Evolutionary conservation across 1,140 invertebrate species (phyloP), one percentile per base, ranked within the genome.

Genomic region (Drosophila albomicans): DNA sequence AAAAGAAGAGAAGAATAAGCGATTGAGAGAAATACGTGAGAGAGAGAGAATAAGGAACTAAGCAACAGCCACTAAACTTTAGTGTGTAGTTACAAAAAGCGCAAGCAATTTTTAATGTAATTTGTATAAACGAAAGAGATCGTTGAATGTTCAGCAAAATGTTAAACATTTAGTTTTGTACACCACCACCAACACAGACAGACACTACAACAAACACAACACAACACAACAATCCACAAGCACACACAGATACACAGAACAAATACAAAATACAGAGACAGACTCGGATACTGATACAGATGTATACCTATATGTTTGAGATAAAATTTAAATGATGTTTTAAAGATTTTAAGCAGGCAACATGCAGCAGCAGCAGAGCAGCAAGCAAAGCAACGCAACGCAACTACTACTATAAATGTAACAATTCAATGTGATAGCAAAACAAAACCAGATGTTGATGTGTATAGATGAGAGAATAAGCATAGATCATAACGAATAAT

Each of bases 381-480:
- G 41, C 41, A 43, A 49, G 28, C 41, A 43, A 38, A 7, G 41
- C 41, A 43, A 41, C 38, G 38, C 38, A 41, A 43, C 41, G 51
- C 51, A 88, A 91, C 89, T 91, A 91, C 88, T 91, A 91, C 90
- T 91, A 91, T 91, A 92, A 91, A 91, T 91, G 91, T 91, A 92
- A 92, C 91, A 92, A 91, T 92, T 92, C 85, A 92, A 91, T 92
- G 91, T 92, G 91, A 92, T 92, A 92, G 87, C 75, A 87, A 91
- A 87, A 91, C 82, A 89, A 89, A 90, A 89, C 86, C 86, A 90
- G 82, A 90, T 89, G 81, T 89, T 89, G 81, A 85, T 87, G 84
- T 87, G 85, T 90, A 86, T 78, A 91, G 81, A 56, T 56, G 67
- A 89, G 67, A 86, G 75, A 71, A 68, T 85, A 89, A 81, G 81